Base-by-base conservation (phyloP, 2,888 invertebrate genomes). In the Cerastis leucographa region DNA sequence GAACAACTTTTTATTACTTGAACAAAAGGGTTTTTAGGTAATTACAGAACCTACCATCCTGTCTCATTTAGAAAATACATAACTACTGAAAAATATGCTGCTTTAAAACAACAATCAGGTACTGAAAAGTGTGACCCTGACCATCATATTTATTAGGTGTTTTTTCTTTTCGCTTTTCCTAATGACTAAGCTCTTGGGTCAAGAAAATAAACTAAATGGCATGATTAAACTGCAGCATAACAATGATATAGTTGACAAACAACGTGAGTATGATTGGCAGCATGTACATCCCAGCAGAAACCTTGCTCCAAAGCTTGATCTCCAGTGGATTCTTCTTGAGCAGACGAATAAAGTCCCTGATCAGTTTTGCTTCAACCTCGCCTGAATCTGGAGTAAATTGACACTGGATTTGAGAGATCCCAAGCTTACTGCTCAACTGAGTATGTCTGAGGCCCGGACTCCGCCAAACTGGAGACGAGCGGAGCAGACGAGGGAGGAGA, bases 191-290 rank as follows among this genome's bases (percentile, higher is more conserved):
- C 25, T 35, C 35, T 29, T 7, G 35, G 35, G 1, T 17, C 17
- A 1, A 9, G 0, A 2, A 61, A 61, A 22, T 12, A 14, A 72
- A n/a, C 54, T 75, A 75, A 75, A 75, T 65, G 1, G 65, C 44
- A 75, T 75, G 75, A 65, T 75, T 75, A 35, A 83, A 78, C 56
- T 85, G 85, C 40, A 75, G 17, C 75, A 75, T 54, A 17, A 65
- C 6, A 40, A 74, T 54, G 8, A 74, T 0, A 25, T 75, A 65
- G 46, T 74, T 65, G 17, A 71, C 61, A n/a, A 17, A 29, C 17
- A 71, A 42, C 42, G 25, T 61, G 0, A 74, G 22, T 3, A 49
- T 2, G 17, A 71, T 42, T 22, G 51, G 75, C 54, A 74, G 22
- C 35, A 76, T 22, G 25, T 74, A 56, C 75, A 44, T 8, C 22